Evolutionary conservation across 2,113 vertebrate genomes (phyloP).

Genomic region (Urocolius indicus): DNA sequence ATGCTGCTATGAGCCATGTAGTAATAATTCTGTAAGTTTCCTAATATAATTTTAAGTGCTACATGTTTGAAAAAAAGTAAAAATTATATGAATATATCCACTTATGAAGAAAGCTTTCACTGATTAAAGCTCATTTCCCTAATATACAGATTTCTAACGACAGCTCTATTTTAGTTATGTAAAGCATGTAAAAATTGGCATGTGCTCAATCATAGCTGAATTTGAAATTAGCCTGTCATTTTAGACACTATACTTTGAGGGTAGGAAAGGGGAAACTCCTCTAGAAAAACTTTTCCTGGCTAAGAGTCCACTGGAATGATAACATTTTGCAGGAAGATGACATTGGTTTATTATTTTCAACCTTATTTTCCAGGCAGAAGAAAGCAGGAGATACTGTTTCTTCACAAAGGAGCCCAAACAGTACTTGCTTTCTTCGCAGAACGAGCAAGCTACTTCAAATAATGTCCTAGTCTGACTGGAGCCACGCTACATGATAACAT

Average conservation of each 20-base stretch:
- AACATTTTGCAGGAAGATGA: neutral
- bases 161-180: slow-evolving; percentile 84
- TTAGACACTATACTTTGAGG: slow-evolving; percentile 67
- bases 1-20: neutral
- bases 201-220: slow-evolving; percentile 80
- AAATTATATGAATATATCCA: slow-evolving; percentile 65
- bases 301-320: neutral
- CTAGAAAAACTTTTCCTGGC: slow-evolving; percentile 46
- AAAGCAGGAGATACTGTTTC: neutral
- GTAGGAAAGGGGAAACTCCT: slow-evolving; percentile 28
- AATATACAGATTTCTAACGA: slow-evolving; percentile 78
- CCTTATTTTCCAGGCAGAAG: neutral
- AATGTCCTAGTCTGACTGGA: neutral
- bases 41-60: slow-evolving; percentile 56
- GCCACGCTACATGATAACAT: neutral
- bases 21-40: slow-evolving; percentile 39
- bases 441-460: neutral
- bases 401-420: neutral
- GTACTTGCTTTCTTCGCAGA: neutral
- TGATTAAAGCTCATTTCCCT: slow-evolving; percentile 79
- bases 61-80: slow-evolving; percentile 54
- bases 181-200: slow-evolving; percentile 79
- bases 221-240: slow-evolving; percentile 82
- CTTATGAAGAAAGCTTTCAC: slow-evolving; percentile 68
- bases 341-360: neutral